Base-by-base conservation (phyloP, 1,140 invertebrate species). In the Solenopsis fugax region DNA sequence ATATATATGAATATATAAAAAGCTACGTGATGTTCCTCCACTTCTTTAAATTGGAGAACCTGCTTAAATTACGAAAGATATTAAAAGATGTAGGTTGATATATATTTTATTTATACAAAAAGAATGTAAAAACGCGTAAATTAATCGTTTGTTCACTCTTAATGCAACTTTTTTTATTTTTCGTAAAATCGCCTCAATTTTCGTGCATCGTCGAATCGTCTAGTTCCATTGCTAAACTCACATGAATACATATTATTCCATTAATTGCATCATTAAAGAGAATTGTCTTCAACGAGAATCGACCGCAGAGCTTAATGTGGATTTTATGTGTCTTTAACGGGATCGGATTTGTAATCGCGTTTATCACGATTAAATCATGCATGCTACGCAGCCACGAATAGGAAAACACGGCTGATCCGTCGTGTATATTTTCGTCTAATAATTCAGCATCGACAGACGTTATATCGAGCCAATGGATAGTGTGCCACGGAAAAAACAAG, bases 381-480 rank as follows among this genome's bases (percentile, higher is more conserved):
- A 48, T 54, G 52, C 60, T 54, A 45, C 56, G 54, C 34, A 21
- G 41, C 56, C 80, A 69, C 56, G 54, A 45, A 48, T 21, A 54
- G 29, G 80, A 62, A 60, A 73, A 84, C 69, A 54, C 69, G 18
- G 24, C 52, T 72, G n/a, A 84, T 73, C 54, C 80, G 21, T 18
- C 69, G n/a, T 73, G 54, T 58, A 45, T 75, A 62, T 50, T 84
- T 75, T 84, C 69, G 54, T 84, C 80, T 84, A 75, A 84, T 84
- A 84, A 84, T 84, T 84, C 69, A 84, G 45, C 69, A n/a, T 29
- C 58, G 24, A 9, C 2, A 24, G 13, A 24, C 18, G 52, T 45
- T 81, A 41, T 54, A 71, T 72, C 78, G 60, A 18, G 60, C 34
- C 45, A 6, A 29, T 12, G 54, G 29, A 64, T 67, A 18, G 45